Base-by-base conservation (phyloP, 1,140 invertebrate genomes). In the Heliconius congener region DNA sequence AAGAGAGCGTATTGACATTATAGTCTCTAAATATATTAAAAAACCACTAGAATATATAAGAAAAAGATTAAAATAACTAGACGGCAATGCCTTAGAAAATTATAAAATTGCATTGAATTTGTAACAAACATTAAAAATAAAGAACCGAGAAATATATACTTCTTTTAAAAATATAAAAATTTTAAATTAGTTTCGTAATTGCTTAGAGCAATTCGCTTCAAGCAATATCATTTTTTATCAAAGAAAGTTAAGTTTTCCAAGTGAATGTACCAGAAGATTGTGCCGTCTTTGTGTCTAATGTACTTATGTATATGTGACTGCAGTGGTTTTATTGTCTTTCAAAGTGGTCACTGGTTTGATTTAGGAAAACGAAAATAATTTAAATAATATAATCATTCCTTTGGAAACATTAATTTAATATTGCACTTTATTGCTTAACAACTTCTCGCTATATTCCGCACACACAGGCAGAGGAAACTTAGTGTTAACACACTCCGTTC, bases 231-330 rank as follows among this genome's bases (percentile, higher is more conserved):
- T 66, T 66, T 66, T 66, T 66, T 66, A 66, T 66, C 60, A 66
- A 66, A 66, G 60, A 27, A 66, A 66, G 23, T 66, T 66, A 66
- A 30, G 27, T 86, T 85, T 82, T 86, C 76, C 79, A 42, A 81
- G 78, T 79, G 84, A 83, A 74, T 83, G 80, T 86, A 83, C 85
- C 71, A 76, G 60, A 81, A 82, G 80, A 83, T 86, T 83, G 78
- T 60, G 34, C 39, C 34, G 39, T 34, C 71, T 11, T 66, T 30
- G 27, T 30, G 27, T 66, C 60, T 66, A 13, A 30, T 66, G n/a
- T 30, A 66, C 57, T 60, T 60, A 60, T 60, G 52, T 60, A 60
- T n/a, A n/a, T 60, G n/a, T 60, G 57, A 60, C 60, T 27, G 23
- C 9, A 27, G 60, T 30, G 60, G 52, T 18, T 55, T 55, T 8